These are phyloP conservation scores for Epicampocera succincta DNA, from an alignment of 2,888 invertebrate species.

Conservation along the genomic window DNA sequence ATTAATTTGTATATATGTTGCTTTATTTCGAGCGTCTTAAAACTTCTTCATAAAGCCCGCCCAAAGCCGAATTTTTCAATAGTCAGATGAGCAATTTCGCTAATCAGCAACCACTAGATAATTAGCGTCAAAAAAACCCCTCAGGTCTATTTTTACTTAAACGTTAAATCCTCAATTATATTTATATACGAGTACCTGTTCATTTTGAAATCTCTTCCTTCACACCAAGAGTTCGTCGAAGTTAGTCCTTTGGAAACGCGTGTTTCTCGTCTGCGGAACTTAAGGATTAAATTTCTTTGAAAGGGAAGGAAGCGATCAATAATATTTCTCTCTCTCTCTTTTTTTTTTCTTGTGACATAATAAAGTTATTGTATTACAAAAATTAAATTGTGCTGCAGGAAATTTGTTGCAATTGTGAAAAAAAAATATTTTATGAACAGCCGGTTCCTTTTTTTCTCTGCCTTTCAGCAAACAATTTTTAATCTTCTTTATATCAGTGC, in stretches of 20 bases:
- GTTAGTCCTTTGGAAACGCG: constrained; percentile 6
- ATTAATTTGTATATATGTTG: no score
- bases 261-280: constrained; percentile 48
- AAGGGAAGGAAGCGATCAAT: constrained; percentile 37
- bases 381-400: constrained; percentile 55
- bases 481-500: constrained; percentile 37
- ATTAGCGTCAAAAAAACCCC: no score
- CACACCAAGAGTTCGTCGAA: neutral
- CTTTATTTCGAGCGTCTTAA: no score
- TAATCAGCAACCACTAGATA: no score
- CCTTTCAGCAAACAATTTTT: constrained; percentile 16
- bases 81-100: no score
- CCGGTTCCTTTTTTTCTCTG: constrained; percentile 12
- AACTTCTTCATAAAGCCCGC: no score
- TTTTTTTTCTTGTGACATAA: constrained; percentile 27
- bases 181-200: neutral
- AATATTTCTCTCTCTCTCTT: constrained; percentile 14
- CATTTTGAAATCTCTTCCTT: neutral
- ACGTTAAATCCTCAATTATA: no score
- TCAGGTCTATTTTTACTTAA: no score
- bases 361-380: constrained; percentile 60
- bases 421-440: constrained; percentile 28
- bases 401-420: constrained; percentile 19
- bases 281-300: constrained; percentile 54
- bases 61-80: no score